Evolutionary conservation across 2,797 vertebrate genomes (phyloP), one percentile per base, ranked within the genome.

Genomic region (Selene dorsalis): DNA sequence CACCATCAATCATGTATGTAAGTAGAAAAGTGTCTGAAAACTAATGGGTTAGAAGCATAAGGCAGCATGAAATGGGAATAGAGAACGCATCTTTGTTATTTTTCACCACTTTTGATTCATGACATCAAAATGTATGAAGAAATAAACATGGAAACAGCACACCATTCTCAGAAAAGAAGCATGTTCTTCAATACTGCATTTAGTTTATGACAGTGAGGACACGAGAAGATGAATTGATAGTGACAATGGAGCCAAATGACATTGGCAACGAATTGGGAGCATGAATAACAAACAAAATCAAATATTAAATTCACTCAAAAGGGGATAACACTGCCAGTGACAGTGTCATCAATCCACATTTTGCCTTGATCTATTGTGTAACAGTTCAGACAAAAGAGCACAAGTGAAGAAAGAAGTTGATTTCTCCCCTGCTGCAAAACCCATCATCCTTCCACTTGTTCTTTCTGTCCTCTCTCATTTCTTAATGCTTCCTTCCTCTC

Each of bases 301-400:
- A 90, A 93, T 89, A 86, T 90, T 84, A 91, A 91, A 92, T 90
- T 89, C 52, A 82, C 91, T 87, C 84, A 82, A 86, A 87, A 70
- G 57, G 52, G 39, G 77, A 91, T 88, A 90, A 92, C 87, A 57
- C 57, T 30, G 73, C 62, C 70, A 35, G 20, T 74, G 89, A 91
- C 85, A 74, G 73, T 22, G 76, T 75, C 73, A 92, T 94, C 92
- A 84, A 86, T 94, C 89, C 87, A 84, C 69, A 81, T 93, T 88
- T 77, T 26, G 66, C 56, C 63, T 73, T 87, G 88, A 92, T 88
- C 83, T 81, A 86, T 89, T 75, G 77, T 67, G 69, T 68, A 85
- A 82, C 69, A 18, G 70, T 76, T 82, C 75, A 78, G 75, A 91
- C 84, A 82, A 80, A 88, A 75, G 75, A 87, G 81, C 59, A 58